Evolutionary conservation across 1,140 invertebrate genomes (phyloP), one percentile per base, ranked within the genome.

Genomic region (Battus philenor): DNA sequence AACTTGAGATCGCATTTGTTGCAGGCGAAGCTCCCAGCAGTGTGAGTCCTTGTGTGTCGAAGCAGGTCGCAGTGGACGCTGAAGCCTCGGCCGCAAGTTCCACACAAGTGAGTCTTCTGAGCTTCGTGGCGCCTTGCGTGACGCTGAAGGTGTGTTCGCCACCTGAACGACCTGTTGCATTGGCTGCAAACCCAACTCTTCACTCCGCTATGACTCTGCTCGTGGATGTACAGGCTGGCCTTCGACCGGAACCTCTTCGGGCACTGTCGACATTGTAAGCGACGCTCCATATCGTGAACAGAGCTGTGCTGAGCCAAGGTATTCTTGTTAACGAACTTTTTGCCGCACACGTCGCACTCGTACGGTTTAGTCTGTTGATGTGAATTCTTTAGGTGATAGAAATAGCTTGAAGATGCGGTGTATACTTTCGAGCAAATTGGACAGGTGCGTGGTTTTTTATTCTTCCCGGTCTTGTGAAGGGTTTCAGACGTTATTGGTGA

Each of bases 351-450:
- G 2, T 77, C 70, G 43, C 89, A 90, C 3, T 59, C 61, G 52
- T 85, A 82, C 7, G 90, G 88, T 48, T 88, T 87, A 2, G 87
- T 87, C 0, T 83, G 69, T 1, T 86, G 81, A 54, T 92, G 91
- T 1, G 88, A 87, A 45, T 90, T 87, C 10, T 88, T 87, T 16
- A 91, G 38, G 64, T 93, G 91, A 38, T 90, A 85, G 6, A 87
- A 86, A 34, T 90, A 79, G 27, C 89, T 89, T 32, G 90, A 88
- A 0, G 87, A 83, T 2, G 90, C 88, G 6, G 87, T 82, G 74
- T 93, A 94, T 31, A 88, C 87, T 68, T 93, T 93, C 0, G 89
- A 89, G 60, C 93, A 94, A 7, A 91, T 73, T 6, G 89, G 87
- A 57, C 93, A 94, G 4, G 86, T 88, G 47, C 88, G 91, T 1